phyloP scores from a whole-genome alignment of 1,140 invertebrate species.

The Drosophila nebulosa region DNA sequence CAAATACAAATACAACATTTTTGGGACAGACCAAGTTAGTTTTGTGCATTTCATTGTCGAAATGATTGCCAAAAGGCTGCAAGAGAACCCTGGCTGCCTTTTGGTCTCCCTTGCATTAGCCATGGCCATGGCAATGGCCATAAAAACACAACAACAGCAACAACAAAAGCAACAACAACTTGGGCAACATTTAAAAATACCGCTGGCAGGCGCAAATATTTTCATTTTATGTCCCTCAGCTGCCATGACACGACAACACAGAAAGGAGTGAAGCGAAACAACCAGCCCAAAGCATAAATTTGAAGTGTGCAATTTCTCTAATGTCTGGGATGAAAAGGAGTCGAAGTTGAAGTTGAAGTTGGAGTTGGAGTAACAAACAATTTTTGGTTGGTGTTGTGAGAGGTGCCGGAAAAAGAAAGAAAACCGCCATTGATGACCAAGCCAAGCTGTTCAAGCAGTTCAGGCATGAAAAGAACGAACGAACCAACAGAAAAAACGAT shows the following conservation, averaged over 20 bases:
- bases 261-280: conserved; percentile 9
- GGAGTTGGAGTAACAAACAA: not conserved
- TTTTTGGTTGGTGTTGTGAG: not conserved
- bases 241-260: conserved; percentile 42
- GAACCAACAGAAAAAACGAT: not conserved
- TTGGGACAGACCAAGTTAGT: not conserved
- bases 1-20: conserved; percentile 17
- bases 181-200: conserved; percentile 11
- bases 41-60: conserved; percentile 15
- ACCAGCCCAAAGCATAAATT: conserved; percentile 29
- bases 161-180: not conserved
- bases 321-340: conserved; percentile 8
- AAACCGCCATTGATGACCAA: not conserved
- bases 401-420: not conserved
- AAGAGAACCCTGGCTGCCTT: not conserved
- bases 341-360: not conserved
- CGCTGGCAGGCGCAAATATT: conserved; percentile 22
- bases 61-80: not conserved
- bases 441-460: not conserved
- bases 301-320: conserved; percentile 46
- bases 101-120: not conserved
- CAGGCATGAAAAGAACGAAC: not conserved
- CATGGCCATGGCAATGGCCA: conserved; percentile 3
- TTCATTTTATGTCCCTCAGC: conserved; percentile 35
- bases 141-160: not conserved